Evolutionary conservation across 2,888 invertebrate genomes (phyloP).

Genomic region (Eupithecia dodoneata): DNA sequence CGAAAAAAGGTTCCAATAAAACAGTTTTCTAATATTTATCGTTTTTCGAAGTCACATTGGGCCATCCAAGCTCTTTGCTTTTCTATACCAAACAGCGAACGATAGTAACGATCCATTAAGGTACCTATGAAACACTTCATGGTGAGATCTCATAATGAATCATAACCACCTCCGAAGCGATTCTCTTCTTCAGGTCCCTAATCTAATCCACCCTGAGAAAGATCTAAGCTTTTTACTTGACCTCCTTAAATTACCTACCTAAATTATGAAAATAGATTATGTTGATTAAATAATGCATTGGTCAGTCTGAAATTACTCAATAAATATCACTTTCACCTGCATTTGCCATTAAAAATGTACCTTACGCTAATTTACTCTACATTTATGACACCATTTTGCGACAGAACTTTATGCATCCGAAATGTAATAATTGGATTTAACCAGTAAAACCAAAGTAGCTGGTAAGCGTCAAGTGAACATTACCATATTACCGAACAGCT

Average conservation of each 20-base stretch:
- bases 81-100: background rate
- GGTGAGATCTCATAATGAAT: background rate
- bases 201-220: background rate
- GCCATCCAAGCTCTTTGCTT: background rate
- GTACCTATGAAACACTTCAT: background rate
- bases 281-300: background rate
- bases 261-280: background rate
- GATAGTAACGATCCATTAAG: background rate
- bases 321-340: background rate
- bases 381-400: background rate
- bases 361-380: background rate
- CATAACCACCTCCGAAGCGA: too few relatives aligned
- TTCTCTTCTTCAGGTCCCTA: background rate
- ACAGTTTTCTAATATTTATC: background rate
- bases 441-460: background rate
- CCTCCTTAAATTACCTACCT: background rate
- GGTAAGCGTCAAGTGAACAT: slow-evolving; percentile 7
- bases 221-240: background rate
- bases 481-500: slow-evolving; percentile 16
- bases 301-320: background rate
- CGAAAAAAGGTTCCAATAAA: background rate
- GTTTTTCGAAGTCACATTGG: background rate
- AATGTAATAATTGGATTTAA: background rate
- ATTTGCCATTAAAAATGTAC: background rate
- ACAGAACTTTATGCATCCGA: background rate